Evolutionary conservation across 2,113 vertebrate genomes (phyloP).

Genomic region (Pica pica): DNA sequence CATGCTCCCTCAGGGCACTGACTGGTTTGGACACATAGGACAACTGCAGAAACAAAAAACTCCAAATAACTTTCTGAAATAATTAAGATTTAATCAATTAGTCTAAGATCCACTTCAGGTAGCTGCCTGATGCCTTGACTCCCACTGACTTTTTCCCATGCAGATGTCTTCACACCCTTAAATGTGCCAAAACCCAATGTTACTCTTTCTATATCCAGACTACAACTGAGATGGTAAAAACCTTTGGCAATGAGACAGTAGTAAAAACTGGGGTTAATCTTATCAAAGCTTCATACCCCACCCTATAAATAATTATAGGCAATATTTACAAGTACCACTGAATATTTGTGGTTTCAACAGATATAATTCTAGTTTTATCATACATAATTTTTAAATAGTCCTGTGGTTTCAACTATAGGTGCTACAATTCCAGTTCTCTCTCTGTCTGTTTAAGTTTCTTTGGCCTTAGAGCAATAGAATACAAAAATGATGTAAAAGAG

Average conservation of each 20-base stretch:
- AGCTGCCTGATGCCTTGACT: not conserved
- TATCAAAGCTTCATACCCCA: not conserved
- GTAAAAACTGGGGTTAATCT: not conserved
- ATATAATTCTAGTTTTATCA: not conserved
- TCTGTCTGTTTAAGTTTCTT: not conserved
- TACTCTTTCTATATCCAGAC: not conserved
- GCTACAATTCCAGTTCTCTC: not conserved
- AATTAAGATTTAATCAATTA: not conserved
- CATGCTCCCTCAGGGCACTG: not conserved
- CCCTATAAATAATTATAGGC: not conserved
- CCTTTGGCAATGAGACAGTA: not conserved
- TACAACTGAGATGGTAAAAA: not conserved
- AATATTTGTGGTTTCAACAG: not conserved
- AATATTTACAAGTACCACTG: not conserved
- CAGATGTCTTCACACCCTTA: not conserved
- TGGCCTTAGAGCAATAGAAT: not conserved
- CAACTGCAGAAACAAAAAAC: not conserved
- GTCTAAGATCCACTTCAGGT: not conserved
- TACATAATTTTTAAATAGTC: not conserved
- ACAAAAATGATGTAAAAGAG: not conserved
- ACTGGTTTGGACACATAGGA: not conserved
- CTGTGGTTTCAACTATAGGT: not conserved
- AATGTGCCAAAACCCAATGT: not conserved
- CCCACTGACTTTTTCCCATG: not conserved
- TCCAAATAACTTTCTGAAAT: not conserved